phyloP scores from a whole-genome alignment of 2,888 invertebrate genomes.

The Spodoptera picta region DNA sequence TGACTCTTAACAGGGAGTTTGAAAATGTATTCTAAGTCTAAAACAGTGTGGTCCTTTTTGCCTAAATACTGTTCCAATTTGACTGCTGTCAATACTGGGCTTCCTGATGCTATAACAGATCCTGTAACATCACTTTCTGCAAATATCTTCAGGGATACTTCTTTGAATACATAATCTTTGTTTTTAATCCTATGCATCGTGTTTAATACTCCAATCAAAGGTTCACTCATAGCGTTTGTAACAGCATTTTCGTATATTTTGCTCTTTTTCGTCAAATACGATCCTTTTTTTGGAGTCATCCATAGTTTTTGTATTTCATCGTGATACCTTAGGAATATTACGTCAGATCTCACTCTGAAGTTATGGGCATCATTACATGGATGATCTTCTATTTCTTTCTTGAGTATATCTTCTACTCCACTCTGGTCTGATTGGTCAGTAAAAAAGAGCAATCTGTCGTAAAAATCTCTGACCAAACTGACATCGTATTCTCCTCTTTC shows the following conservation, averaged over 20 bases:
- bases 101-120: conserved; percentile 3
- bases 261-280: conserved; percentile 28
- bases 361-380: conserved; percentile 4
- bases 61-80: conserved; percentile 20
- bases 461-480: conserved; percentile 26
- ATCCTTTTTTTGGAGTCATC: conserved; percentile 32
- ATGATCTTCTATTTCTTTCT: conserved; percentile 20
- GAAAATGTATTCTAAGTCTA: conserved; percentile 24
- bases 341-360: conserved; percentile 24
- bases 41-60: conserved; percentile 2
- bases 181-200: conserved; percentile 11
- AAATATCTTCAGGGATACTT: conserved; percentile 5
- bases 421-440: conserved; percentile 39
- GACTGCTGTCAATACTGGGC: conserved; percentile 10
- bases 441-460: conserved; percentile 39
- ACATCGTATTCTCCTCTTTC: conserved; percentile 14
- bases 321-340: conserved; percentile 39
- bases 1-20: conserved; percentile 11
- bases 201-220: conserved; percentile 17
- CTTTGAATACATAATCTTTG: conserved; percentile 16
- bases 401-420: conserved; percentile 26
- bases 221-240: conserved; percentile 18
- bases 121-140: neutral
- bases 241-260: conserved; percentile 23
- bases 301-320: conserved; percentile 41